Evolutionary conservation across 2,113 vertebrate genomes (phyloP), one percentile per base, ranked within the genome.

Genomic region (Bubo scandiacus): DNA sequence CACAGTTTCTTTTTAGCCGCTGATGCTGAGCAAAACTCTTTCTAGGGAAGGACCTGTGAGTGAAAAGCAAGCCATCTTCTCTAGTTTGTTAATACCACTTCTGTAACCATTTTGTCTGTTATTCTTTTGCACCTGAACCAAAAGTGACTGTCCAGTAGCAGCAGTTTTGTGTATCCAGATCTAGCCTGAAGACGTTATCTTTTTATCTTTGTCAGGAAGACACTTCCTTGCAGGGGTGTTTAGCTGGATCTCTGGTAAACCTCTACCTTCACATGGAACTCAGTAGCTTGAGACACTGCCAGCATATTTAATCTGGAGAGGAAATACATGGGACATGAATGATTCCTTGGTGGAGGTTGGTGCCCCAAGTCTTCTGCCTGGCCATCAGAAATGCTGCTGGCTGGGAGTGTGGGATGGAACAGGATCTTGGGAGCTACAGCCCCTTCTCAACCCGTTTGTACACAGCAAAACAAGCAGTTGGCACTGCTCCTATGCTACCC

Each of bases 331-430:
- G 25, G 21, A 72, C 19, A 17, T 18, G 61, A 84, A 49, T 5
- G 25, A 82, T 73, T 67, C 42, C 26, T 81, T 0, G 0, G n/a
- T 47, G 54, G 10, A 80, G 20, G 6, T 57, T 79, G 29, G 36
- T 32, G 29, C 12, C 15, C 57, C 0, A 0, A 45, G n/a, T 45
- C 36, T 13, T 81, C 75, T 77, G 27, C 25, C 49, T 54, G 42
- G 25, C 40, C 1, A 0, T 68, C 3, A 11, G 61, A 91, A 96
- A 32, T 32, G 15, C 27, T 52, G 21, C 47, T 86, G 78, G 9
- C 47, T 74, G n/a, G 27, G 42, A 81, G 4, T 0, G 0, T 52
- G 21, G 85, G 43, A 57, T 59, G 16, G 32, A 83, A 34, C 1
- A 19, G 23, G 18, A 30, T 27, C 8, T 70, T 19, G 3, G 6